These are phyloP conservation scores for Papilio machaon DNA, from an alignment of 1,140 invertebrate genomes.

Conservation along the genomic window DNA sequence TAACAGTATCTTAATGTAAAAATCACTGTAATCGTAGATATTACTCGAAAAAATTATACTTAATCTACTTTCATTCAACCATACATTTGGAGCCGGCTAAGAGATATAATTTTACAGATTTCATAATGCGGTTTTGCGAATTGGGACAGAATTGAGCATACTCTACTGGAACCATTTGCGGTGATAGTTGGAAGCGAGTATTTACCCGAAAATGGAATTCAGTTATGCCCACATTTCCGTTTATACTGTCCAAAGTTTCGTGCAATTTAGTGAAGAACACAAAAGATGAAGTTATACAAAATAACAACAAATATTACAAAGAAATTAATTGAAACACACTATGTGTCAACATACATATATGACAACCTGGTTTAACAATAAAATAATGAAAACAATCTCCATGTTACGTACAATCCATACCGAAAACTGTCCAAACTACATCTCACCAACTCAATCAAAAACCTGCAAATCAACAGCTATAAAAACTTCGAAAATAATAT, in stretches of 20 bases:
- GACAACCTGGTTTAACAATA: neutral
- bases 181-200: slow-evolving; percentile 22
- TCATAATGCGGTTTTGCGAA: neutral
- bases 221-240: neutral
- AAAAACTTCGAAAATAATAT: slow-evolving; percentile 27
- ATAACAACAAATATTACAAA: neutral
- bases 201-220: neutral
- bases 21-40: slow-evolving; percentile 20
- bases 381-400: neutral
- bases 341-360: slow-evolving; percentile 15
- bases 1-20: slow-evolving; percentile 36
- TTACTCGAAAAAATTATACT: neutral
- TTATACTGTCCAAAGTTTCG: slow-evolving; percentile 1
- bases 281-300: neutral
- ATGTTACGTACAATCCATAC: neutral
- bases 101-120: slow-evolving; percentile 10
- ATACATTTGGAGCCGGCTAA: neutral
- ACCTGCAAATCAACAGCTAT: neutral
- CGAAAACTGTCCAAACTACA: neutral
- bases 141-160: neutral
- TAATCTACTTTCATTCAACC: neutral
- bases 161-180: slow-evolving; percentile 24
- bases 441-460: too few relatives aligned
- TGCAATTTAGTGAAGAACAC: neutral
- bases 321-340: neutral